These are phyloP conservation scores for Notothenia coriiceps DNA, from an alignment of 2,113 vertebrate species.

Conservation along the genomic window DNA sequence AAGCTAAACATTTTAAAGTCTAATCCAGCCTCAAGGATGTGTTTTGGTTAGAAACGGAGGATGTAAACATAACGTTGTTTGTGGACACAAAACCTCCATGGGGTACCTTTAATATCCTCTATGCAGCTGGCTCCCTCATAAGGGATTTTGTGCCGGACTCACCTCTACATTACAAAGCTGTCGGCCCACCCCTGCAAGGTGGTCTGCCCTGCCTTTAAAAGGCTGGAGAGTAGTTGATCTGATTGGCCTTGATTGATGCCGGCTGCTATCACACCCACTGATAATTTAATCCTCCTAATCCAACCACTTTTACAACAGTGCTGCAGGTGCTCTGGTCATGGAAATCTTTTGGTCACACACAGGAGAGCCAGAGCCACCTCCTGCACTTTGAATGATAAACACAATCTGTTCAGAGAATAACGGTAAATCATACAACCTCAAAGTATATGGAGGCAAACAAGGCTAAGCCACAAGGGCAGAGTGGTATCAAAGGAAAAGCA, in stretches of 20 bases:
- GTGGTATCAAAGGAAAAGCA: neutral
- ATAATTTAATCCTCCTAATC: constrained; percentile 68
- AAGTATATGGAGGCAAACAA: neutral
- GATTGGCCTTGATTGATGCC: constrained; percentile 59
- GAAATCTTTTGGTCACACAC: constrained; percentile 49
- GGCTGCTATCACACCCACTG: constrained; percentile 58
- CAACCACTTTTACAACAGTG: constrained; percentile 56
- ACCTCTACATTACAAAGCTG: constrained; percentile 36
- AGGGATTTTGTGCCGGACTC: constrained; percentile 11
- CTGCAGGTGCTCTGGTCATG: constrained; percentile 54
- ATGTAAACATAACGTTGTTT: neutral
- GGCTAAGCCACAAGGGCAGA: neutral
- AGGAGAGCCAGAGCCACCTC: constrained; percentile 30
- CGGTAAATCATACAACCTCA: neutral
- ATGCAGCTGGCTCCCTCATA: constrained; percentile 22
- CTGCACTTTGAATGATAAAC: constrained; percentile 47
- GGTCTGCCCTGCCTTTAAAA: constrained; percentile 49
- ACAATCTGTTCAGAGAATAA: constrained; percentile 1
- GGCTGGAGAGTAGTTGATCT: constrained; percentile 37
- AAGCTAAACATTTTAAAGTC: neutral
- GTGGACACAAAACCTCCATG: constrained; percentile 9
- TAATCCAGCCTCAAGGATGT: neutral
- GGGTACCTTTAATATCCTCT: constrained; percentile 26
- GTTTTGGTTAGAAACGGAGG: neutral
- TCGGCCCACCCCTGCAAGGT: constrained; percentile 13